Base-by-base conservation (phyloP, 2,797 vertebrate species). In the Pseudochromis fuscus region DNA sequence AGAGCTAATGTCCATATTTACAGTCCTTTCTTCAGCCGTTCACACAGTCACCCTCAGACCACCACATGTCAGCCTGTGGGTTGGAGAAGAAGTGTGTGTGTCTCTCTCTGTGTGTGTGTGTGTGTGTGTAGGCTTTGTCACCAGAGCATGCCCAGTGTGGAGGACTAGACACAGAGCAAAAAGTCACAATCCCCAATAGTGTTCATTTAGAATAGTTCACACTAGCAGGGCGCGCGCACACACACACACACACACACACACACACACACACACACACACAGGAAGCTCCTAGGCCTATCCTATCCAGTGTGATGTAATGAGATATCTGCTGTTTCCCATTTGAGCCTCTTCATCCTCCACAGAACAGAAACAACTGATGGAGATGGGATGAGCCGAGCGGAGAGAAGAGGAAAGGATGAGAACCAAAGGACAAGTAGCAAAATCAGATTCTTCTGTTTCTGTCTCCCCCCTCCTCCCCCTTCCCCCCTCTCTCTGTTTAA, bases 121-220 rank as follows among this genome's bases (percentile, higher is more conserved):
- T 67, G n/a, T 56, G 42, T 63, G 21, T 72, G 48, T 52, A 37
- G 13, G 27, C 44, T 65, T 37, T 72, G 60, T 79, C 61, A 75
- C 25, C 35, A 40, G 67, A 72, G 69, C 56, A 72, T 67, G 67
- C 7, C 53, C 65, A 46, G 50, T 74, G 71, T 68, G 55, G 37
- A 76, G 52, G 61, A 83, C 65, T 65, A 77, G 72, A 77, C 63
- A 77, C 66, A 87, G 82, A 79, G 83, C 67, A 73, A 49, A 77
- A 72, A 85, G 79, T 81, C 23, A 7, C 77, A 82, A 91, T 86
- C 79, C 84, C 79, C 88, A 72, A 63, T 68, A 84, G 84, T 86
- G 87, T 91, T 92, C 88, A 91, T 91, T 93, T 91, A 89, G 71
- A 87, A 21, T 40, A 60, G 59, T 81, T 83, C 69, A 81, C 4